Base-by-base conservation (phyloP, 2,113 vertebrate genomes). In the Cheirogaleus medius region DNA sequence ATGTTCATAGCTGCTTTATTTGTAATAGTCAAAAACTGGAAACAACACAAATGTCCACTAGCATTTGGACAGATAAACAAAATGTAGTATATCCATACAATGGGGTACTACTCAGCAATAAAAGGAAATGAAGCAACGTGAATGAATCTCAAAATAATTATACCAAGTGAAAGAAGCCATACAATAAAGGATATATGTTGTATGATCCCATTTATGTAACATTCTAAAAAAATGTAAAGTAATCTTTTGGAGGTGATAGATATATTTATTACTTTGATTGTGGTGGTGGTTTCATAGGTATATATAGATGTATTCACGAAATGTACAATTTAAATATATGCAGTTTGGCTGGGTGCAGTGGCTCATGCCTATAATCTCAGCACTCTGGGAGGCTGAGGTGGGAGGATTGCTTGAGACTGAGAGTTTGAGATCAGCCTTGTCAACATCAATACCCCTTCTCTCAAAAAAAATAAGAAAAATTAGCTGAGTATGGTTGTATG, bases 1-100 rank as follows among this genome's bases (percentile, higher is more conserved):
- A 71, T 91, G 32, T 60, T 78, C 37, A 52, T 90, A 94, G 68
- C 64, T 95, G 29, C 37, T 93, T 97, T 95, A 76, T 94, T 94
- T 95, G 63, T 93, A 63, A 68, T 42, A 69, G 21, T 49, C 60
- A 80, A 94, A 91, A 73, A 81, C 5, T 83, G 29, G 23, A 89
- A 95, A 96, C 39, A 90, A 63, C 37, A 86, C 25, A 78, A 83
- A 69, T 94, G 9, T 68, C 8, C 17, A 76, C 23, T n/a, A 94
- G 25, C 13, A 95, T 83, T 89, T 94, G 56, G 88, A 93, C 71
- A 96, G 74, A 42, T 68, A 91, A 66, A 91, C 11, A 64, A 95
- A 77, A 64, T 93, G 56, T 83, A 29, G 17, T 93, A 20, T 66
- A 39, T 82, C 54, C 39, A 42, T 64, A 52, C 29, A 86, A 9